A percentile compares a stretch with the other conserved stretches of the same genome.
Evolutionary conservation across 2,888 invertebrate genomes (phyloP).

Genomic region (Eretmocerus hayati): DNA sequence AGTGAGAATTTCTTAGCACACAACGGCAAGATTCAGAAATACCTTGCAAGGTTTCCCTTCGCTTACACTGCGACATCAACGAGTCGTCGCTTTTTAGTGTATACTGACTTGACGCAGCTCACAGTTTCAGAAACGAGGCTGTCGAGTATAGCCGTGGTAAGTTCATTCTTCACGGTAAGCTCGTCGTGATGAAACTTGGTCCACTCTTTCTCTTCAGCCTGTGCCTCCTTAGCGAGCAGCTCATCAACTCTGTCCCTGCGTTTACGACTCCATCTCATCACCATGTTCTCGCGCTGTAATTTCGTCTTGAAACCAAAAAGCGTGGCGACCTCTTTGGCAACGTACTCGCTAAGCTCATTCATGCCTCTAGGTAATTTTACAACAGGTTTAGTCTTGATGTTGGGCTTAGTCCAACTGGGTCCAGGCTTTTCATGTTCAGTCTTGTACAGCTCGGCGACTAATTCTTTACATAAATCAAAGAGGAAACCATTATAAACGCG

Average conservation of each 20-base stretch:
- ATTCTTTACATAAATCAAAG: slow-evolving; percentile 58
- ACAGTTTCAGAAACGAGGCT: slow-evolving; percentile 39
- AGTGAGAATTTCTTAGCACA: no score
- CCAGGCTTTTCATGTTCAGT: slow-evolving; percentile 45
- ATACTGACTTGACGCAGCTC: slow-evolving; percentile 38
- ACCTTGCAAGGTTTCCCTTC: background rate
- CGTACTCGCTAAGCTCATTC: slow-evolving; percentile 49
- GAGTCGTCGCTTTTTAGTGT: slow-evolving; percentile 32
- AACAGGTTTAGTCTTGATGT: slow-evolving; percentile 44
- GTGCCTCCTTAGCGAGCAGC: slow-evolving; percentile 62
- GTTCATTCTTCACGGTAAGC: slow-evolving; percentile 57
- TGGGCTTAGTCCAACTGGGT: slow-evolving; percentile 52
- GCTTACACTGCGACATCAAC: no score
- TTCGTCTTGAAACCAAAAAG: slow-evolving; percentile 52
- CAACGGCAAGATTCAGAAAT: no score
- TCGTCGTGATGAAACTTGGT: slow-evolving; percentile 68
- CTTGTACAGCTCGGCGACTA: slow-evolving; percentile 50
- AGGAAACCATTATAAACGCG: slow-evolving; percentile 53
- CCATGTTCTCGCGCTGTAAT: slow-evolving; percentile 52
- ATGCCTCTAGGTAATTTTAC: slow-evolving; percentile 48
- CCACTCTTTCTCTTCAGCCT: slow-evolving; percentile 68
- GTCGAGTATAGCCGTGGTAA: slow-evolving; percentile 46
- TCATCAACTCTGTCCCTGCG: slow-evolving; percentile 66
- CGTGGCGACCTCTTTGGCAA: slow-evolving; percentile 50
- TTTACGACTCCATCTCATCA: slow-evolving; percentile 58